Evolutionary conservation across 1,140 invertebrate genomes (phyloP), one percentile per base, ranked within the genome.

Genomic region (Listronotus oregonensis): DNA sequence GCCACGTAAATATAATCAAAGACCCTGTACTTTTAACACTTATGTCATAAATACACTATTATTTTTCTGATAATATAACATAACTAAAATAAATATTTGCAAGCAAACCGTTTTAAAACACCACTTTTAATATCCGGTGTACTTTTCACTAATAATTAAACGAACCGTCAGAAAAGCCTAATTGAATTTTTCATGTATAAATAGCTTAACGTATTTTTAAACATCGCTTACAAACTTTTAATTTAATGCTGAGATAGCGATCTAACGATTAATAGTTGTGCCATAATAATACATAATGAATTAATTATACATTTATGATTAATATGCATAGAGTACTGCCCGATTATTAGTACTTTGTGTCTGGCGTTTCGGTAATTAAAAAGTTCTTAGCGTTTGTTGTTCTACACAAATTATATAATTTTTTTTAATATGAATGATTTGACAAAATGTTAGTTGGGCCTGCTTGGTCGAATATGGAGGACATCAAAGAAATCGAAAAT

Each of bases 261-360:
- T 62, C 59, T 62, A 40, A 52, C 47, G 44, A 59, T 59, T 39
- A 49, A 59, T 49, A 49, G 49, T 49, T 14, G 43, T 37, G 59
- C 39, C 59, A 62, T 62, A 62, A 51, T 51, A 62, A 62, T 52
- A 62, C 59, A 52, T 62, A 62, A 62, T 62, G 59, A 62, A 62
- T 62, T 62, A 62, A 62, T 62, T 27, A 27, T 62, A 62, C 40
- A 21, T 18, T 12, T 4, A 39, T 44, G 52, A 34, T 62, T 62
- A 42, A 52, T 62, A 62, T 62, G 59, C 59, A 62, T 62, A 49
- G 59, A 62, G 58, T 46, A 37, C 34, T 14, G 37, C 12, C 47
- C 47, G 59, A 52, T 62, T 52, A 52, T 62, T 52, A 62, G 39
- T 56, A 42, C 10, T 42, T 49, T 14, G n/a, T 17, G 12, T 31